A percentile compares a stretch with the other conserved stretches of the same genome.
These are phyloP conservation scores for Drosophila auraria DNA, from an alignment of 1,140 invertebrate species.

Conservation along the genomic window DNA sequence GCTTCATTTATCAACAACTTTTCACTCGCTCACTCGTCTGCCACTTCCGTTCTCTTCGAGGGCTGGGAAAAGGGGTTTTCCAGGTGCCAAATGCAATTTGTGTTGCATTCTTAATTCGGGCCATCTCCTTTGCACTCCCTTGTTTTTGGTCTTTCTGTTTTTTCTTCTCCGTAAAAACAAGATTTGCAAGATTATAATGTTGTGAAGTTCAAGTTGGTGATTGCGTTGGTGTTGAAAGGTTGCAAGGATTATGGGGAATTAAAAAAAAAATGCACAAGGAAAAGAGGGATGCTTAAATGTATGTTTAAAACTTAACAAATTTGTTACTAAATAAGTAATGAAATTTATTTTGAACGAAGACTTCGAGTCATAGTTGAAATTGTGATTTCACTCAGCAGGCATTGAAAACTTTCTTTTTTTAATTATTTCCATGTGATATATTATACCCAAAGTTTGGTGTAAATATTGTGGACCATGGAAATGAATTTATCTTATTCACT, in stretches of 20 bases:
- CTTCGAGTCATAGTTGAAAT: background rate
- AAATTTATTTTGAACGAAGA: background rate
- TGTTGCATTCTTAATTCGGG: slow-evolving; percentile 78
- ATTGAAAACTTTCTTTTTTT: slow-evolving; percentile 6
- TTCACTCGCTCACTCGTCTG: slow-evolving; percentile 58
- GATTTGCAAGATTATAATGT: slow-evolving; percentile 24
- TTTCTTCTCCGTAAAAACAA: background rate
- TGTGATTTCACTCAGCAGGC: background rate
- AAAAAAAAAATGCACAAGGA: background rate
- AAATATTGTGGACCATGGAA: slow-evolving; percentile 22
- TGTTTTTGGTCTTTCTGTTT: background rate
- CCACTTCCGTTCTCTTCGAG: slow-evolving; percentile 43
- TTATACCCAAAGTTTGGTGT: background rate
- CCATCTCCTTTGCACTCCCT: slow-evolving; percentile 7
- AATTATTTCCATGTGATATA: slow-evolving; percentile 6
- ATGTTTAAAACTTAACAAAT: background rate
- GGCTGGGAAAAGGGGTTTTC: slow-evolving; percentile 11
- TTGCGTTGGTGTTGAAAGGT: slow-evolving; percentile 40
- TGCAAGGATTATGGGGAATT: no score
- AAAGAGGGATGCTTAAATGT: no score
- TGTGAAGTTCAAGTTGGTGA: slow-evolving; percentile 60
- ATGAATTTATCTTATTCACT: slow-evolving; percentile 45
- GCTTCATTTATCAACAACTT: slow-evolving; percentile 77
- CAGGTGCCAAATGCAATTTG: slow-evolving; percentile 82
- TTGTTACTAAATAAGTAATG: no score